Conservation (phyloP, 92 coral and sea anemone species). For the Porites rus region DNA sequence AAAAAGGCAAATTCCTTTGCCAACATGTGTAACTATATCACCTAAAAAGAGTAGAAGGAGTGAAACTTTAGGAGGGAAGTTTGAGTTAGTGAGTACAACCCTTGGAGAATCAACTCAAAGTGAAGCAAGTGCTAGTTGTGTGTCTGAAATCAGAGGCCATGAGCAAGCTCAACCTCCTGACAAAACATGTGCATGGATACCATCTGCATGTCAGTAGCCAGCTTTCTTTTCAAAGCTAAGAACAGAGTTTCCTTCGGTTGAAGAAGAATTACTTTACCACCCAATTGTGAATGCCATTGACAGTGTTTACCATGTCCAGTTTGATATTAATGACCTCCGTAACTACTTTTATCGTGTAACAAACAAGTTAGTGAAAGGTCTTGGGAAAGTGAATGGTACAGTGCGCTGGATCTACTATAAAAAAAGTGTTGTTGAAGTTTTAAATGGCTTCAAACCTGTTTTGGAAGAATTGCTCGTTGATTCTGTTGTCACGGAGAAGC, state of each 20-base stretch:
- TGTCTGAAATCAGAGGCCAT: neutral
- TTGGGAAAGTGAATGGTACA: neutral
- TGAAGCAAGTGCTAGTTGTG: neutral
- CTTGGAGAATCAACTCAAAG: neutral
- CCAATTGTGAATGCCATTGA: slow-evolving; percentile 45
- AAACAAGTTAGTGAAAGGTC: neutral
- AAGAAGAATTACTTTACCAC: slow-evolving; percentile 39
- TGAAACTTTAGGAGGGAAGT: neutral
- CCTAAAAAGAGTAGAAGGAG: neutral
- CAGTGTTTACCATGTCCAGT: slow-evolving; percentile 24
- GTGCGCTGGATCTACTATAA: slow-evolving; percentile 37
- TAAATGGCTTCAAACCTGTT: slow-evolving; percentile 37
- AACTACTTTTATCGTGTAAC: slow-evolving; percentile 39
- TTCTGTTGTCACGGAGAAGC: neutral
- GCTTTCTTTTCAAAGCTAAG: neutral
- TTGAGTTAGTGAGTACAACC: neutral
- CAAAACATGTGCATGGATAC: neutral
- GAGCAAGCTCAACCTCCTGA: neutral
- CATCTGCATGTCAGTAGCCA: neutral
- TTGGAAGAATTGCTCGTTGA: slow-evolving; percentile 39
- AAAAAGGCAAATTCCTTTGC: neutral
- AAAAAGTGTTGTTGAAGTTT: slow-evolving; percentile 19
- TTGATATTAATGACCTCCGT: slow-evolving; percentile 30
- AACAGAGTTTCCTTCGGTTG: slow-evolving; percentile 37
- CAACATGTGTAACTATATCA: neutral